Evolutionary conservation across 2,797 vertebrate species (phyloP), one percentile per base, ranked within the genome.

Genomic region (Tympanoctomys barrerae): DNA sequence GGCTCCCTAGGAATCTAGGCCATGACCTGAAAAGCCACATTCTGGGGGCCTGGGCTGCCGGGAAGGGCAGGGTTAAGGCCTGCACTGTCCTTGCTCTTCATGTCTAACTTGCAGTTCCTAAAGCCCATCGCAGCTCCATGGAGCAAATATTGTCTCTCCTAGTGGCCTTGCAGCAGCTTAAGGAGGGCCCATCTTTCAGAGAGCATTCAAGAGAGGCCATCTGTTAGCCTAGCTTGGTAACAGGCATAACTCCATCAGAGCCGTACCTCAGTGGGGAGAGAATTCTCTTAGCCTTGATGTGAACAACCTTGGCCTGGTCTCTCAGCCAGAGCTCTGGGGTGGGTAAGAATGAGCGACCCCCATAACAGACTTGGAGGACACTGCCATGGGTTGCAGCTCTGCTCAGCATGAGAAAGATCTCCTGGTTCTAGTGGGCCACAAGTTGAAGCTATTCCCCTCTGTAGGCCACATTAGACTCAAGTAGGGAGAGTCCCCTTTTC

Each of bases 81-180:
- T 13, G 21, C 68, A 81, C 61, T 79, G 33, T 28, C 3, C 19
- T 84, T 87, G 21, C 61, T 36, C 61, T n/a, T 73, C 26, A 57
- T 93, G 57, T 94, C 73, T 91, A 83, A 86, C 73, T 77, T 93
- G 86, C 54, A 52, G 90, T 95, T 98, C 98, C 59, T 95, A 94
- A 98, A 97, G 97, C 94, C 95, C 95, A 61, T 64, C 22, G 96
- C 92, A 95, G 96, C 88, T 61, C 83, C 88, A 24, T 0, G 24
- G 88, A 98, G 97, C 96, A 98, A 98, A 98, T 42, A 46, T 97
- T 98, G 97, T 97, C 83, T 90, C 93, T 98, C 96, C 87, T 97
- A 98, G 97, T 91, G 96, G 82, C 91, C 90, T 66, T 0, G 0
- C 83, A 87, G 96, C 75, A 87, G 95, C 97, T 96, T 89, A 96